These are phyloP conservation scores for Moxostoma hubbsi DNA, from an alignment of 2,797 vertebrate species.

Conservation along the genomic window DNA sequence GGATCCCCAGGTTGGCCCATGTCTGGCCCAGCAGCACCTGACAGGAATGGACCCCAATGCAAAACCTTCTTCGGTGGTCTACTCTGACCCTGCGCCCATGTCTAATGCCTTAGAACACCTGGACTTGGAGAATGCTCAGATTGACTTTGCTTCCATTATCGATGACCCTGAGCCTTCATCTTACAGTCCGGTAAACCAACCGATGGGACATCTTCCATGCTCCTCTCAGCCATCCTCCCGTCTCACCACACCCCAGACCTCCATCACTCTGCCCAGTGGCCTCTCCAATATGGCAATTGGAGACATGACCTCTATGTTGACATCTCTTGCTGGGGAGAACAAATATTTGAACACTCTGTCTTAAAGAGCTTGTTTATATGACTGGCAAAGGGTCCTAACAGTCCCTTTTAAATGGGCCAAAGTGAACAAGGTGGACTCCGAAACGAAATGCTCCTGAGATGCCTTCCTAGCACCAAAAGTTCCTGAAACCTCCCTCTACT, in stretches of 20 bases:
- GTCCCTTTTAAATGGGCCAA: background rate
- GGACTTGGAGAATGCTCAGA: constrained; percentile 94
- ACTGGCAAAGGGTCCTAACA: background rate
- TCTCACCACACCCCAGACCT: constrained; percentile 82
- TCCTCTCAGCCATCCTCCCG: constrained; percentile 81
- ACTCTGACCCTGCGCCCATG: constrained; percentile 81
- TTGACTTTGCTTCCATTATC: constrained; percentile 96
- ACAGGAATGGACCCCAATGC: constrained; percentile 71
- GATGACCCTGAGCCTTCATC: constrained; percentile 86
- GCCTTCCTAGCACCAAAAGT: constrained; percentile 73
- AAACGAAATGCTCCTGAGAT: constrained; percentile 12
- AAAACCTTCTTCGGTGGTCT: constrained; percentile 79
- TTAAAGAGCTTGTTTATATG: constrained; percentile 56
- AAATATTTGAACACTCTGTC: constrained; percentile 92
- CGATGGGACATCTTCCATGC: constrained; percentile 69
- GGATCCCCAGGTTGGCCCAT: constrained; percentile 75
- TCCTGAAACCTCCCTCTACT: constrained; percentile 59
- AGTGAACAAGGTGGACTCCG: constrained; percentile 3
- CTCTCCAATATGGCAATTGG: constrained; percentile 96
- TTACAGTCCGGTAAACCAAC: constrained; percentile 76
- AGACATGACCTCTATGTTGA: constrained; percentile 96
- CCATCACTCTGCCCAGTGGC: constrained; percentile 77
- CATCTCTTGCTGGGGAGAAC: constrained; percentile 93
- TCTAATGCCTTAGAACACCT: constrained; percentile 92
- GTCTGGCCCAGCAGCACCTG: constrained; percentile 79